Evolutionary conservation across 1,140 invertebrate genomes (phyloP).

Genomic region (Drosophila grimshawi): DNA sequence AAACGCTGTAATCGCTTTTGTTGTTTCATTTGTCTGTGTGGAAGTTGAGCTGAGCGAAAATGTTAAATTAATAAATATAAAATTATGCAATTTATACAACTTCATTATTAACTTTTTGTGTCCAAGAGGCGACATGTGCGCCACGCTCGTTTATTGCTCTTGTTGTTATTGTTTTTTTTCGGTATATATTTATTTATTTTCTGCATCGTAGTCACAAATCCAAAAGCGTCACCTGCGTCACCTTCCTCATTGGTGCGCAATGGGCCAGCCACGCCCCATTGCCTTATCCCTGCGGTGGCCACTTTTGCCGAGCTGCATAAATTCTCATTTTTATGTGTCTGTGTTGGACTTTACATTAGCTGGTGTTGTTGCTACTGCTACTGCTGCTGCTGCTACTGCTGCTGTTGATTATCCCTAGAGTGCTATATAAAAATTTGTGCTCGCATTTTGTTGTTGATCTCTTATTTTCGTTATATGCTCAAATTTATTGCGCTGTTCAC

Average conservation of each 20-base stretch:
- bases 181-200: conserved; percentile 1
- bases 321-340: conserved; percentile 81
- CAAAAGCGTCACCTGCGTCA: conserved; percentile 78
- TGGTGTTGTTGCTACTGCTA: conserved; percentile 20
- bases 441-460: conserved; percentile 58
- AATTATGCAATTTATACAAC: conserved; percentile 76
- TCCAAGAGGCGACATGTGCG: conserved; percentile 58
- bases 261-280: conserved; percentile 2
- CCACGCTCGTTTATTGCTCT: conserved; percentile 43
- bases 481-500: conserved; percentile 65
- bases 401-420: conserved; percentile 72
- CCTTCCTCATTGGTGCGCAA: conserved; percentile 38
- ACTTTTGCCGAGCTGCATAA: conserved; percentile 63
- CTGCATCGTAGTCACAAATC: conserved; percentile 63
- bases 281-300: conserved; percentile 51
- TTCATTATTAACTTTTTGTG: conserved; percentile 71
- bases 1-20: conserved; percentile 49
- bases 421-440: conserved; percentile 75
- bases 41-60: conserved; percentile 42
- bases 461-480: conserved; percentile 59
- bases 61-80: conserved; percentile 70
- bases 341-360: conserved; percentile 79
- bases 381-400: conserved; percentile 21
- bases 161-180: conserved; percentile 49
- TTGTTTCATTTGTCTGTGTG: conserved; percentile 20